Base-by-base conservation (phyloP, 1,140 invertebrate species). In the Archivesica marissinica region DNA sequence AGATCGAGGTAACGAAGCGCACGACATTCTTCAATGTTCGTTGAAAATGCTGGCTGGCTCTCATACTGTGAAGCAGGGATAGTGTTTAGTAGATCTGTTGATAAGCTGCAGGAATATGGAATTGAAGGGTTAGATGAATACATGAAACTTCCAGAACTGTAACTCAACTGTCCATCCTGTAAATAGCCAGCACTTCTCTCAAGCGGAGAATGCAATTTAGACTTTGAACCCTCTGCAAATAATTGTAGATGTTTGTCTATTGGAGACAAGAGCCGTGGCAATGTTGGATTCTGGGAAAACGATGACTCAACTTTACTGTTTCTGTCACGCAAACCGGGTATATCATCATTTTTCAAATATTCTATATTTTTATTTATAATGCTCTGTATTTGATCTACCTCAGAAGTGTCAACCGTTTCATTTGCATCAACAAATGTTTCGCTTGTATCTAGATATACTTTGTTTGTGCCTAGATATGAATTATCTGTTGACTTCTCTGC, bases 351-450 rank as follows among this genome's bases (percentile, higher is more conserved):
- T 23, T 75, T 83, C 25, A 83, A 28, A 33, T 83, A 83, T 7
- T 83, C 70, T 44, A 83, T 83, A 39, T 83, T 83, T 64, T 83
- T 83, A 39, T 83, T 83, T n/a, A 83, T 83, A 35, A 83, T 83
- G 11, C 44, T 83, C 23, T 72, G 68, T 38, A 83, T 83, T 17
- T 64, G 68, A 2, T 83, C 50, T 13, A 59, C 1, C 9, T 64
- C 38, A 15, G 41, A n/a, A 41, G 80, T n/a, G 23, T 61, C 70
- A 33, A 61, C 33, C 35, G 28, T 11, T 64, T 83, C 50, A 15
- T 17, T 38, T 15, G 47, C 1, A 15, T 83, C 70, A 44, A 83
- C 7, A n/a, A 44, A 83, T n/a, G n/a, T n/a, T n/a, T n/a, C n/a
- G n/a, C n/a, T n/a, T n/a, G n/a, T n/a, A n/a, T n/a, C n/a, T n/a